These are phyloP conservation scores for Pampus argenteus DNA, from an alignment of 2,797 vertebrate genomes.

Conservation along the genomic window DNA sequence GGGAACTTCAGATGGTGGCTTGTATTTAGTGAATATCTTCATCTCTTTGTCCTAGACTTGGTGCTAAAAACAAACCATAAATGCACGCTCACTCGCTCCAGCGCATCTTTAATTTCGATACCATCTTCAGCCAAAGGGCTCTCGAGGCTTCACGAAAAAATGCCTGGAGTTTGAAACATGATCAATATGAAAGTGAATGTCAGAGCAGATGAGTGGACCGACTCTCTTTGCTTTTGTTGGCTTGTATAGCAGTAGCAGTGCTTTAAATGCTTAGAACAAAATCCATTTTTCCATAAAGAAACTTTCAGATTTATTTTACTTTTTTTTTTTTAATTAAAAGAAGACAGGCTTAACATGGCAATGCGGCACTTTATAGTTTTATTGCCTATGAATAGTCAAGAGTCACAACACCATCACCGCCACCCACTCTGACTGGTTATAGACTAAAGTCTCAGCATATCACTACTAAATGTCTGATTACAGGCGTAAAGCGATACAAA, in stretches of 20 bases:
- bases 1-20: conserved; percentile 17
- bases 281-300: not conserved
- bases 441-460: conserved; percentile 66
- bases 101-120: conserved; percentile 53
- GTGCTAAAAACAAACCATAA: conserved; percentile 37
- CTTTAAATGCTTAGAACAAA: conserved; percentile 7
- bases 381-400: conserved; percentile 16
- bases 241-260: conserved; percentile 18
- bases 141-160: conserved; percentile 48
- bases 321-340: not conserved
- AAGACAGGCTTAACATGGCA: not conserved
- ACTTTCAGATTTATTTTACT: not conserved
- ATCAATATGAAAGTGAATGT: conserved; percentile 62
- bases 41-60: conserved; percentile 30
- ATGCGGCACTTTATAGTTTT: conserved; percentile 8
- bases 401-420: conserved; percentile 19
- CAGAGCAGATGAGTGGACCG: conserved; percentile 23
- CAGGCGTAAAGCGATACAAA: conserved; percentile 73
- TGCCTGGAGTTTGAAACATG: conserved; percentile 51
- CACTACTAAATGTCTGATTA: conserved; percentile 79
- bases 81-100: conserved; percentile 27
- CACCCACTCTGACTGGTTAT: conserved; percentile 52
- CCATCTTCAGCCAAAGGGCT: conserved; percentile 33
- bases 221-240: conserved; percentile 37
- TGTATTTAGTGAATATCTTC: conserved; percentile 18